Conservation (phyloP, 2,113 vertebrate species). For the Spea multiplicata region DNA sequence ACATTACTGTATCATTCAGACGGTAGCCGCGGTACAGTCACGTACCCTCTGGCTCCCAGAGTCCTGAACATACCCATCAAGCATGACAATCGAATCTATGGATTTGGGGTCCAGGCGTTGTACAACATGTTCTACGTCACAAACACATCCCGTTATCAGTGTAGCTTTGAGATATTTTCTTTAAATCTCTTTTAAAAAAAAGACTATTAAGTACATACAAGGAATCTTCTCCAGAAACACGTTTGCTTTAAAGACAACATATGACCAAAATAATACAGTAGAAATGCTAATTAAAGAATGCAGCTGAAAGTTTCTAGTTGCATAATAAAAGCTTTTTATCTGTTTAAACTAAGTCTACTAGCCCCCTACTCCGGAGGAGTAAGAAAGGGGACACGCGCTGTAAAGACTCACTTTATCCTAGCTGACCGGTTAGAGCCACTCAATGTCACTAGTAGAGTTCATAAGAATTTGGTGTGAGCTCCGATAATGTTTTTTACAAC, state of each 20-base stretch:
- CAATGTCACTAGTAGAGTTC: slow-evolving; percentile 53
- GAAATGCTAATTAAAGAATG: slow-evolving; percentile 64
- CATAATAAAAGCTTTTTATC: slow-evolving; percentile 62
- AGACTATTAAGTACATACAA: slow-evolving; percentile 58
- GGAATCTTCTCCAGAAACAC: slow-evolving; percentile 48
- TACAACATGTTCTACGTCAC: slow-evolving; percentile 61
- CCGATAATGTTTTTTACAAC: slow-evolving; percentile 61
- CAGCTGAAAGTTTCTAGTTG: slow-evolving; percentile 64
- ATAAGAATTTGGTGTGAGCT: slow-evolving; percentile 74
- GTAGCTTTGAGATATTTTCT: slow-evolving; percentile 52
- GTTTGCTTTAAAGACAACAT: slow-evolving; percentile 59
- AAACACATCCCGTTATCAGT: slow-evolving; percentile 66
- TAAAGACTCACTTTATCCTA: background rate
- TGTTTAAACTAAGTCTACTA: slow-evolving; percentile 10
- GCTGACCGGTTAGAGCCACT: slow-evolving; percentile 49
- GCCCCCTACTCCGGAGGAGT: background rate
- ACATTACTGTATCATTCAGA: too few species aligned
- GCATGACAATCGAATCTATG: too few species aligned
- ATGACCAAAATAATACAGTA: slow-evolving; percentile 55
- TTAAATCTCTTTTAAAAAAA: slow-evolving; percentile 61
- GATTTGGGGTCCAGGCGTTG: background rate
- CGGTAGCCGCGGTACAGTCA: too few species aligned
- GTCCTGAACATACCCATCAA: too few species aligned
- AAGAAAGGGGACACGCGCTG: too few species aligned
- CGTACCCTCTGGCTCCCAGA: too few species aligned